Base-by-base conservation (phyloP, 2,888 invertebrate genomes). In the Branchellion lobata region DNA sequence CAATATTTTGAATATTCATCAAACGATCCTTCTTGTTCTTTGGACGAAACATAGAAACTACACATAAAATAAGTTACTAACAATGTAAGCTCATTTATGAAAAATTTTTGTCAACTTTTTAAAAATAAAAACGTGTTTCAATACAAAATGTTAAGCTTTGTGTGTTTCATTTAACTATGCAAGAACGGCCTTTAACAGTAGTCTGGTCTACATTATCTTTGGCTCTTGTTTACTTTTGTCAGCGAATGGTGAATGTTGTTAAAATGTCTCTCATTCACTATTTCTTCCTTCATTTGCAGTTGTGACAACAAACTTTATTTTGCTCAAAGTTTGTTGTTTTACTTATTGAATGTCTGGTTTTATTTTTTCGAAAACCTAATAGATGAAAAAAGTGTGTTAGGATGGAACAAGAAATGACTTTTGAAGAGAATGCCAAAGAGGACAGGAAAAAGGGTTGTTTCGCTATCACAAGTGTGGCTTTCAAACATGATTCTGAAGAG, bases 161-260 rank as follows among this genome's bases (percentile, higher is more conserved):
- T 40, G 14, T 40, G 14, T 40, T 40, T 40, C 40, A 40, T 40
- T 40, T 8, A 40, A 40, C 5, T 40, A 40, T 40, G 14, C 40
- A 40, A 40, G n/a, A n/a, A n/a, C n/a, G n/a, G n/a, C n/a, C n/a
- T n/a, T n/a, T n/a, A 40, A 40, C 8, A 40, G 14, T 40, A 40
- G 40, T 40, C 40, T 40, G 5, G 40, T 40, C 14, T 40, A 40
- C 61, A 57, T 57, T 57, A 47, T 47, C 61, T 57, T 57, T 57
- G 3, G 5, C n/a, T 57, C 61, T 57, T 57, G 61, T 57, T 57
- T 57, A 57, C 61, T 57, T 57, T 57, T 57, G 61, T 57, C 24
- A 57, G 61, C 61, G 5, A n/a, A 57, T 24, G 5, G 61, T 57
- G 11, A 14, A 40, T 5, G 5, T 40, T 57, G 24, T 57, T 24